These are phyloP conservation scores for Allobates femoralis DNA, from an alignment of 2,797 vertebrate genomes.

Conservation along the genomic window DNA sequence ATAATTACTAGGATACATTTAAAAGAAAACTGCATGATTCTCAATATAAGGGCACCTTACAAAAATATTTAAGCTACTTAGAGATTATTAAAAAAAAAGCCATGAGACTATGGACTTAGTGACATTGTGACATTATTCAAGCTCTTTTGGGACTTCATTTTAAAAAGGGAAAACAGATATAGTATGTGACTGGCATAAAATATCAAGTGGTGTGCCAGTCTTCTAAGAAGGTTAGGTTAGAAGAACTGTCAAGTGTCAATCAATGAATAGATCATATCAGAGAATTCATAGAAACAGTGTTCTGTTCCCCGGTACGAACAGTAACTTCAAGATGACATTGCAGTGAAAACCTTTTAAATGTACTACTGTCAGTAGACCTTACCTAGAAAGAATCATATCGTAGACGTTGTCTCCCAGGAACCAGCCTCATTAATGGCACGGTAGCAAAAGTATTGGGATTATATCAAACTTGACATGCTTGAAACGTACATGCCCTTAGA, in stretches of 20 bases:
- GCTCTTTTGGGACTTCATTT: background rate
- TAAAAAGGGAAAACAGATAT: background rate
- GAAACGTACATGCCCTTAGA: constrained; percentile 11
- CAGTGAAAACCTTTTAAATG: background rate
- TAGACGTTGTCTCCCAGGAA: background rate
- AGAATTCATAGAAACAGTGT: background rate
- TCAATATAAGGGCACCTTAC: background rate
- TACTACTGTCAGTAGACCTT: constrained; percentile 8
- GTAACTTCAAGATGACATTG: constrained; percentile 24
- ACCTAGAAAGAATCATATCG: constrained; percentile 12
- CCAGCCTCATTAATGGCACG: constrained; percentile 12
- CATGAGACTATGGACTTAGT: background rate
- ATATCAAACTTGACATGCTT: background rate
- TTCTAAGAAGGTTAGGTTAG: constrained; percentile 1
- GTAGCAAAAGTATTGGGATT: constrained; percentile 25
- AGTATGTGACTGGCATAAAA: background rate
- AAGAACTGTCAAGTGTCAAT: constrained; percentile 15
- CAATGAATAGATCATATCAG: constrained; percentile 26
- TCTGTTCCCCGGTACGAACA: background rate
- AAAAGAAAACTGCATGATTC: background rate
- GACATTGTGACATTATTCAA: background rate
- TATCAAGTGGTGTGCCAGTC: background rate
- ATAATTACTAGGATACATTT: constrained; percentile 22
- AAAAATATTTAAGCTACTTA: background rate
- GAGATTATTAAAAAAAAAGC: background rate